Conservation (phyloP, 2,113 vertebrate genomes). For the Prunella himalayana region DNA sequence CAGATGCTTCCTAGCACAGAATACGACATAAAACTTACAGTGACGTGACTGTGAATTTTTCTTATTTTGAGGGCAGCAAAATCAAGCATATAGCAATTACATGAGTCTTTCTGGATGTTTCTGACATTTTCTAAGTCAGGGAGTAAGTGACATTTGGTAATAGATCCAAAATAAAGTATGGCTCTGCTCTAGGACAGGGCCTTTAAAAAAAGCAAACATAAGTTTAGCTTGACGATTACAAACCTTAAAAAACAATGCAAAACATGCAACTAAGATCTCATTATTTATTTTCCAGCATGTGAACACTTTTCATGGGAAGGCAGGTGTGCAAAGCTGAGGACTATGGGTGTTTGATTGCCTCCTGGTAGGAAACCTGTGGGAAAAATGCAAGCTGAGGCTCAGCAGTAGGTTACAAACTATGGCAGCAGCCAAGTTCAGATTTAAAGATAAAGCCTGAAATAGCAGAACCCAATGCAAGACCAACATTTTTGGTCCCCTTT, state of each 20-base stretch:
- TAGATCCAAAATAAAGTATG: background rate
- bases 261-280: background rate
- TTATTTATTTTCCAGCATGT: background rate
- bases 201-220: background rate
- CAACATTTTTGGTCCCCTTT: background rate
- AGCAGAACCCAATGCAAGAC: background rate
- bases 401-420: background rate
- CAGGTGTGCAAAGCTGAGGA: background rate
- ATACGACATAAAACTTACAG: background rate
- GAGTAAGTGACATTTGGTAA: background rate
- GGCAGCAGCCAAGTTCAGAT: background rate
- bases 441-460: conserved; percentile 10
- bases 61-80: background rate
- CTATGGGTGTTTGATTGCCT: background rate
- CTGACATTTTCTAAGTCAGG: background rate
- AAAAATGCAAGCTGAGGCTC: background rate
- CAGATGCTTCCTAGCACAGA: background rate
- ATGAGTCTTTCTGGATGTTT: background rate
- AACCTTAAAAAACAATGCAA: background rate
- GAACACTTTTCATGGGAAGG: background rate
- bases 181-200: fast-evolving
- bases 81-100: background rate
- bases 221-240: background rate
- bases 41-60: background rate
- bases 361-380: background rate